Percentiles rank a stretch among this genome's conserved stretches.
These are phyloP conservation scores for Adelosebastes latens DNA, from an alignment of 2,797 vertebrate species.

Conservation along the genomic window DNA sequence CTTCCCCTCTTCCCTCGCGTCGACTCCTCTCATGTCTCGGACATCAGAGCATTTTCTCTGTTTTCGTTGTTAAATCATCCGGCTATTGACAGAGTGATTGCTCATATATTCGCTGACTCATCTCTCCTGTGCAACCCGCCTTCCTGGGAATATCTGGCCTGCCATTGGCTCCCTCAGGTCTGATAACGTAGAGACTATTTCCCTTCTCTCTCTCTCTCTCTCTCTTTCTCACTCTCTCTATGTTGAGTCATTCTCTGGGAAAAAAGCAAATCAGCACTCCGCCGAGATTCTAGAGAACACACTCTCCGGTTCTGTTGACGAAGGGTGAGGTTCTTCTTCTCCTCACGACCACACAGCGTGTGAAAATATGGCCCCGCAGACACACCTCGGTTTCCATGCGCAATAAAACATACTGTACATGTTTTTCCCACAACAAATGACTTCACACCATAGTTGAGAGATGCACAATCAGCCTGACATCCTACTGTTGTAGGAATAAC, in stretches of 20 bases:
- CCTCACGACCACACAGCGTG: constrained; percentile 84
- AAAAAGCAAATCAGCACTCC: constrained; percentile 59
- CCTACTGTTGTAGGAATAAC: neutral
- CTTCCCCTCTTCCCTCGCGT: constrained; percentile 53
- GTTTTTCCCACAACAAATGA: constrained; percentile 63
- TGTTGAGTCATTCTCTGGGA: constrained; percentile 80
- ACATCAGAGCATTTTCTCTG: constrained; percentile 40
- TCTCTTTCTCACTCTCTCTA: neutral
- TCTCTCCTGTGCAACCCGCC: constrained; percentile 53
- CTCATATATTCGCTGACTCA: constrained; percentile 69
- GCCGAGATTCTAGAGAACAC: constrained; percentile 64
- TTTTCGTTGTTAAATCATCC: constrained; percentile 70
- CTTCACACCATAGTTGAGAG: constrained; percentile 36
- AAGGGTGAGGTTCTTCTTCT: constrained; percentile 85
- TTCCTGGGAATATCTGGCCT: constrained; percentile 57
- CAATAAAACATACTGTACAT: constrained; percentile 34
- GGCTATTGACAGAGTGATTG: constrained; percentile 37
- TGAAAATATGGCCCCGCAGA: constrained; percentile 77
- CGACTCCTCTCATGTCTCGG: constrained; percentile 32
- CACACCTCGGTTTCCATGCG: constrained; percentile 78
- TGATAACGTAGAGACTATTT: constrained; percentile 22
- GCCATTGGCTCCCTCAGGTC: constrained; percentile 61
- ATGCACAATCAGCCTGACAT: constrained; percentile 12
- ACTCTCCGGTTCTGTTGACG: constrained; percentile 81
- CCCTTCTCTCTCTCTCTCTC: constrained; percentile 5